Percentiles rank a stretch among this genome's conserved stretches.
Conservation (phyloP, 2,797 vertebrate species). For the Odontamblyopus rebecca region DNA sequence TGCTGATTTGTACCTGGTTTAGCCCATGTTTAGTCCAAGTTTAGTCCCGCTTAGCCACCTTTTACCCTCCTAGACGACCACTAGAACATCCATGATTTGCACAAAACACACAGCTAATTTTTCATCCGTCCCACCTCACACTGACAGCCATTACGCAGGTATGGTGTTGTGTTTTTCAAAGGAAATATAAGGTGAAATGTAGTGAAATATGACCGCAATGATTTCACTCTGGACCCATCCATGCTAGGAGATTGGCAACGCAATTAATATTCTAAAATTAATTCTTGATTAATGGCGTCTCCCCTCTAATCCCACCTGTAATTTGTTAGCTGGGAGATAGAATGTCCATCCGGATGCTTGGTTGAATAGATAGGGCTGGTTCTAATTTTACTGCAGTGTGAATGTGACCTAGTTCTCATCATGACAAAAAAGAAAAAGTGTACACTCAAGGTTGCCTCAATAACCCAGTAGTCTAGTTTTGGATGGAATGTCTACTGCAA, state of each 20-base stretch:
- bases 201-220: constrained; percentile 57
- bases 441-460: constrained; percentile 17
- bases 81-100: constrained; percentile 13
- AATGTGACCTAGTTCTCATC: constrained; percentile 5
- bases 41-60: not conserved
- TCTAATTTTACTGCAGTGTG: constrained; percentile 9
- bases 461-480: constrained; percentile 10
- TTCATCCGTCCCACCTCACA: constrained; percentile 40
- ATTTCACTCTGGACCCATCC: constrained; percentile 44
- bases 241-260: constrained; percentile 43
- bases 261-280: constrained; percentile 55
- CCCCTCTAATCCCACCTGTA: not conserved
- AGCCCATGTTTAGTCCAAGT: not conserved
- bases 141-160: constrained; percentile 21
- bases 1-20: not conserved
- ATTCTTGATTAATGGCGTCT: constrained; percentile 49
- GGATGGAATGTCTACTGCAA: constrained; percentile 34
- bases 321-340: constrained; percentile 8
- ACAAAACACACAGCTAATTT: constrained; percentile 23
- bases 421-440: constrained; percentile 4
- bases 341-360: not conserved
- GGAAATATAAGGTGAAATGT: constrained; percentile 10
- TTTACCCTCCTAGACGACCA: not conserved
- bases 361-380: not conserved
- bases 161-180: not conserved